Conservation (phyloP, 1,140 invertebrate genomes). For the Sitophilus oryzae region DNA sequence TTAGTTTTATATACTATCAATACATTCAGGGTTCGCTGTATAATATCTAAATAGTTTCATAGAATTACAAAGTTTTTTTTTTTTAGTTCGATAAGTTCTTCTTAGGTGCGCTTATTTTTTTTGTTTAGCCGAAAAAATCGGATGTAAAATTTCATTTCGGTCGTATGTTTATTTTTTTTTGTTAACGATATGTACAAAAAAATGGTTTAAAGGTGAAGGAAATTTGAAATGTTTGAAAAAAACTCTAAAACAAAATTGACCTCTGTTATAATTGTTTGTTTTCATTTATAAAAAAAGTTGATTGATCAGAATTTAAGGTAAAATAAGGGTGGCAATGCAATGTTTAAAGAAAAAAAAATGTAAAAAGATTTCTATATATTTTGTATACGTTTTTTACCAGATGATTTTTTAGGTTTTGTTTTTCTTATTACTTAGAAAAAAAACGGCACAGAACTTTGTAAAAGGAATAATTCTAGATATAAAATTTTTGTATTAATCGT, state of each 20-base stretch:
- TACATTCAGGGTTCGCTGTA: slow-evolving; percentile 22
- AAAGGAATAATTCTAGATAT: slow-evolving; percentile 8
- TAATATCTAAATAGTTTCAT: no score
- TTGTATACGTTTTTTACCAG: no score
- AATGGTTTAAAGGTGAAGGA: slow-evolving; percentile 12
- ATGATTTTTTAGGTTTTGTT: neutral
- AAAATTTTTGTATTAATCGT: neutral
- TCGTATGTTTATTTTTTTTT: slow-evolving; percentile 4
- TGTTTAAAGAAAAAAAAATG: slow-evolving; percentile 14
- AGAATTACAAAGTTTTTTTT: no score
- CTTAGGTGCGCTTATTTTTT: slow-evolving; percentile 6
- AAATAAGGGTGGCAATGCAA: slow-evolving; percentile 29
- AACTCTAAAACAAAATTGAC: neutral
- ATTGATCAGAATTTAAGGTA: neutral
- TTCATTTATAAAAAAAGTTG: neutral
- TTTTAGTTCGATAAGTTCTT: slow-evolving; percentile 12
- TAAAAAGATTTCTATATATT: no score
- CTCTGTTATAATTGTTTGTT: neutral
- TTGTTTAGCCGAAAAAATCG: slow-evolving; percentile 1
- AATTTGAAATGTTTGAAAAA: no score
- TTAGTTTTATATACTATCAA: slow-evolving; percentile 1
- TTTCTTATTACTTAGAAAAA: neutral
- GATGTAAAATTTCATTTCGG: neutral
- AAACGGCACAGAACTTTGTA: neutral
- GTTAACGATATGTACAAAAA: no score